Percentiles rank a stretch among this genome's conserved stretches.
phyloP scores from a whole-genome alignment of 1,140 invertebrate genomes.

The Paralvinella palmiformis region DNA sequence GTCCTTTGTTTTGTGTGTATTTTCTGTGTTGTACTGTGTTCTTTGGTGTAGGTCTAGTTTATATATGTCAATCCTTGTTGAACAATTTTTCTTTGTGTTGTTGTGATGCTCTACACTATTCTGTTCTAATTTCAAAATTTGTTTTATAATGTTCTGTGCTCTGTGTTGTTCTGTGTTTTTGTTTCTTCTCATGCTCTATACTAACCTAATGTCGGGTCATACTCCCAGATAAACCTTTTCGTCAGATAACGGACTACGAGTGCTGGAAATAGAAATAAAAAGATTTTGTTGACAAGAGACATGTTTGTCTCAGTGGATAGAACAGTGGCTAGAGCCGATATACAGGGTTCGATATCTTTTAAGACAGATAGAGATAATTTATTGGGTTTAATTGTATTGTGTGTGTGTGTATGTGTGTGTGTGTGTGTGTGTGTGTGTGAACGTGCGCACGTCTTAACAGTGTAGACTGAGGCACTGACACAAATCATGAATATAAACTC shows the following conservation, averaged over 20 bases:
- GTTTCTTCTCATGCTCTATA: not conserved
- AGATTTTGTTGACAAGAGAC: no score
- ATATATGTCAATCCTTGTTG: not conserved
- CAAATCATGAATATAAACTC: no score
- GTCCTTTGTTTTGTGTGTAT: not conserved
- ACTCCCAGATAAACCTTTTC: constrained; percentile 52
- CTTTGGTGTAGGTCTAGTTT: not conserved
- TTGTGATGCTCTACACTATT: not conserved
- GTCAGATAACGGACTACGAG: constrained; percentile 51
- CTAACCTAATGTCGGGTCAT: constrained; percentile 51
- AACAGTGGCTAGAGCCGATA: no score
- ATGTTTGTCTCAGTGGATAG: no score
- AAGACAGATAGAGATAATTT: no score
- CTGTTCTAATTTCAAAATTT: not conserved
- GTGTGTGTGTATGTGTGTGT: no score
- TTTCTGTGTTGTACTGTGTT: not conserved
- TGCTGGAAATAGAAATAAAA: no score
- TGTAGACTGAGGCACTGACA: no score
- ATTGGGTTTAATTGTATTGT: no score
- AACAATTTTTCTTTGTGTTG: not conserved
- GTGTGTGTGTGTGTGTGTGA: no score
- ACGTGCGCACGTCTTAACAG: no score
- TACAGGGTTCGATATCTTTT: no score
- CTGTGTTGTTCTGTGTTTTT: not conserved
- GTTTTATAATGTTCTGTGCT: not conserved